Conservation (phyloP, 2,797 vertebrate species). For the Gallinago solitaria region DNA sequence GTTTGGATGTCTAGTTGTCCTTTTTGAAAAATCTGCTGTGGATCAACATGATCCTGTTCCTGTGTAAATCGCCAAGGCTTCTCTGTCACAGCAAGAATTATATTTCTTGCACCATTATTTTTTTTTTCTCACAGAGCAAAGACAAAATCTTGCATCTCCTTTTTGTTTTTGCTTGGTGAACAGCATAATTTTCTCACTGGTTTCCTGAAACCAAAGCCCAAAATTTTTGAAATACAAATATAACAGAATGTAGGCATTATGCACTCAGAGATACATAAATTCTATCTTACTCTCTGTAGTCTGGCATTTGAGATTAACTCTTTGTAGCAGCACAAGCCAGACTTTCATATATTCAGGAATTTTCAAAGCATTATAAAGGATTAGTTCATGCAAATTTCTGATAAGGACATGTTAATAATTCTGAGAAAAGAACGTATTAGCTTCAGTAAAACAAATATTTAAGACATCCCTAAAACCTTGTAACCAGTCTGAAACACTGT, state of each 20-base stretch:
- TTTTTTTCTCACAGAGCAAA: neutral
- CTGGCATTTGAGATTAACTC: conserved; percentile 34
- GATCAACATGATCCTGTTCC: neutral
- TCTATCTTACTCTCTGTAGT: neutral
- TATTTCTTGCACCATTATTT: neutral
- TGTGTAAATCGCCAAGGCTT: neutral
- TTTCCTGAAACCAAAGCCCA: neutral
- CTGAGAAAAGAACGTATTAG: neutral
- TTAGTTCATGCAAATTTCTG: conserved; percentile 41
- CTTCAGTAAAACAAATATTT: conserved; percentile 12
- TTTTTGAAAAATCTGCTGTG: conserved; percentile 18
- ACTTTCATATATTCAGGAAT: neutral
- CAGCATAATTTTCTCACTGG: neutral
- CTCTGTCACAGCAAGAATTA: neutral
- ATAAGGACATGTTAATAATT: conserved; percentile 20
- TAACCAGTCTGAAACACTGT: neutral
- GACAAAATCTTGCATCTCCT: neutral
- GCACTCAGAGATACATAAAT: neutral
- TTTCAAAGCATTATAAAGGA: conserved; percentile 29
- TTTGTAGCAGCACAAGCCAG: neutral
- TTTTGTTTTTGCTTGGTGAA: neutral
- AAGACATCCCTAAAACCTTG: neutral
- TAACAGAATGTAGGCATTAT: neutral
- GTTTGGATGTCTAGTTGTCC: neutral
- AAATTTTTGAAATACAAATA: neutral